Percentiles rank a stretch among this genome's conserved stretches.
phyloP scores from a whole-genome alignment of 2,113 vertebrate species.

The Numenius arquata region DNA sequence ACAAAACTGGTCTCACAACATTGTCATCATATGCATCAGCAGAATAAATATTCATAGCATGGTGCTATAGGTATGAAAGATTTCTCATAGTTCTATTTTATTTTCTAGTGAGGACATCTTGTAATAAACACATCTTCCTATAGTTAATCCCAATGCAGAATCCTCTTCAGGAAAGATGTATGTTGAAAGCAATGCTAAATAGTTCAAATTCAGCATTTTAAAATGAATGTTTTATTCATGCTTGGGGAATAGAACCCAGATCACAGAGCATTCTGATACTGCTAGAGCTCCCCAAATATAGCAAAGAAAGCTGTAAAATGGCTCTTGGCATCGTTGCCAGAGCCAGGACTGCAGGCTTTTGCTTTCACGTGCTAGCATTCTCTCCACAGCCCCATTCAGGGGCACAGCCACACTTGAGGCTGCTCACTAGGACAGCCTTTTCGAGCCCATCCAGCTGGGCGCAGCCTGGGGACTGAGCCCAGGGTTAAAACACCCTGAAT shows the following conservation, averaged over 20 bases:
- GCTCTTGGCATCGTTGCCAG: not conserved
- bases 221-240: not conserved
- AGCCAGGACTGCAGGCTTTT: not conserved
- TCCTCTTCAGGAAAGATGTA: not conserved
- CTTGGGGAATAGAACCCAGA: not conserved
- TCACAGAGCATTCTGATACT: not conserved
- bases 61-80: not conserved
- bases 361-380: not conserved
- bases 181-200: not conserved
- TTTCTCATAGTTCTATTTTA: not conserved
- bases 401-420: not conserved
- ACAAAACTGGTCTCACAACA: not conserved
- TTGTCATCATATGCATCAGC: not conserved
- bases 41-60: not conserved
- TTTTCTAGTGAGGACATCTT: not conserved
- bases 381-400: not conserved
- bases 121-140: not conserved
- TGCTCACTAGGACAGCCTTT: accelerated
- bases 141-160: not conserved
- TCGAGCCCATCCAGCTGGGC: not conserved
- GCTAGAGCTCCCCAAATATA: not conserved
- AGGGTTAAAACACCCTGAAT: accelerated
- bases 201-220: not conserved
- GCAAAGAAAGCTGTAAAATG: accelerated
- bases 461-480: accelerated